Percentiles rank a stretch among this genome's conserved stretches.
These are phyloP conservation scores for Oxygymnocypris stewartii DNA, from an alignment of 2,113 vertebrate species.

Conservation along the genomic window DNA sequence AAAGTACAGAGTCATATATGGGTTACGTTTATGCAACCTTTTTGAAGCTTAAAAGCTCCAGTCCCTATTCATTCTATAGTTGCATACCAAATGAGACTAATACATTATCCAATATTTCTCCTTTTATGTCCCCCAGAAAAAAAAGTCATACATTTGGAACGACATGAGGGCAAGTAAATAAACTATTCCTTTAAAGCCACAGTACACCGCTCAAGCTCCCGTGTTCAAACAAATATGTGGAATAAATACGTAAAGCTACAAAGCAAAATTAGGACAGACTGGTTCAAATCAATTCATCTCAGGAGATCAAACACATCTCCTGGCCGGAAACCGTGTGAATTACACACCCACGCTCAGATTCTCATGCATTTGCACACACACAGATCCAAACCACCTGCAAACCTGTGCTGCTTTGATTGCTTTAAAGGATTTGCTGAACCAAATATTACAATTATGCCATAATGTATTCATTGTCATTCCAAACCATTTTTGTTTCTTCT, in stretches of 20 bases:
- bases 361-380: conserved; percentile 9
- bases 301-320: conserved; percentile 18
- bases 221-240: background rate
- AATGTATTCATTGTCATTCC: background rate
- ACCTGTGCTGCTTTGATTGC: conserved; percentile 19
- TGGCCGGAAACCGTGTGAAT: conserved; percentile 29
- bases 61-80: background rate
- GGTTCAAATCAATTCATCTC: conserved; percentile 37
- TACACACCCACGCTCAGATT: conserved; percentile 31
- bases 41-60: conserved; percentile 14
- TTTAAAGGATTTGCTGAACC: background rate
- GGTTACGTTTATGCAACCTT: background rate
- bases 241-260: background rate
- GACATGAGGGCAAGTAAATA: background rate
- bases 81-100: conserved; percentile 3
- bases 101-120: background rate
- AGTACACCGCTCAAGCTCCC: background rate
- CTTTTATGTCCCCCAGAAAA: background rate
- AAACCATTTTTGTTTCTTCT: background rate
- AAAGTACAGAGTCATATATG: conserved; percentile 7
- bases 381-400: conserved; percentile 35
- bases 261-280: background rate
- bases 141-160: background rate
- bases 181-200: background rate
- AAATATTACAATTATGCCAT: background rate